Evolutionary conservation across 30 jellyfish, hydroid and myxozoan genomes (phyloP), one percentile per base, ranked within the genome.

Genomic region (Chironex yamaguchii): DNA sequence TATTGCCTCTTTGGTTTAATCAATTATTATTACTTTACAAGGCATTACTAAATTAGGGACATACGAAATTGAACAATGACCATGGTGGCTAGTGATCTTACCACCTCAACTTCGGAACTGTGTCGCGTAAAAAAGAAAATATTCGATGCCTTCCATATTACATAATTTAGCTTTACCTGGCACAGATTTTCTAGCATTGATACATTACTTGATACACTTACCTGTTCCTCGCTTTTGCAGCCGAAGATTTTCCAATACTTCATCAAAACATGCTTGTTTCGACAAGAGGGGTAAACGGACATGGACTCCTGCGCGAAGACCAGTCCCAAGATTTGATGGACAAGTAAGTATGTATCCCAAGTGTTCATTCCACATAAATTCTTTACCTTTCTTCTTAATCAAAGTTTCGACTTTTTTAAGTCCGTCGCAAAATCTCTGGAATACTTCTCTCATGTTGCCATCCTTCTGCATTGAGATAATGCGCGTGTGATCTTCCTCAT

Each of bases 241-340:
- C 27, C 86, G 86, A 20, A 80, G 67, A n/a, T 27, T 66, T 68
- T 65, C 72, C 22, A 80, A 32, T 23, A 66, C 51, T 50, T 36
- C 31, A 27, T 70, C 90, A 34, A 71, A 70, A 0, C 49, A 24
- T 49, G 68, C 67, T 3, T 52, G 49, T 32, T 4, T 62, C 2
- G 92, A 23, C 27, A 79, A 72, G 36, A 33, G 20, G 9, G 92
- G 89, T 17, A 88, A 62, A 74, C 79, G 77, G 36, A 78, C 88
- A 35, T 88, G 96, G n/a, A 88, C 96, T 24, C 92, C 92, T 48
- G 98, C 98, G 28, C 98, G 52, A 48, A 91, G 27, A 20, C 96
- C 98, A 33, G 89, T 89, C 30, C 97, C 97, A 36, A 89, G 92
- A 52, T 89, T 89, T 4, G 97, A 80, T 29, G 97, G 97, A 36